These are phyloP conservation scores for Meganola albula DNA, from an alignment of 2,888 invertebrate species.

Conservation along the genomic window DNA sequence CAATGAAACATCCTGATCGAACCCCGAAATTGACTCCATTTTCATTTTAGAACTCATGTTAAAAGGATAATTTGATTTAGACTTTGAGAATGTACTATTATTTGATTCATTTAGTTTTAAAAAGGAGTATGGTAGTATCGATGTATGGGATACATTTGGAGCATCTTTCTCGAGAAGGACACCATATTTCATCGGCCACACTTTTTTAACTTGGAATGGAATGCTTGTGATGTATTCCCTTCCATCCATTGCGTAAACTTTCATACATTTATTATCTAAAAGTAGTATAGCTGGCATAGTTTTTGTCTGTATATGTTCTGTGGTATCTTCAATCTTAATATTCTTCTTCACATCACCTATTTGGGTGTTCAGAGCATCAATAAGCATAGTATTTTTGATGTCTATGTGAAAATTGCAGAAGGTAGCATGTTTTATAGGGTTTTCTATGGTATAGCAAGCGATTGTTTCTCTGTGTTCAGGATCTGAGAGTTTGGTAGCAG, in stretches of 20 bases:
- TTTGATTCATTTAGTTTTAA: slow-evolving; percentile 58
- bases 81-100: slow-evolving; percentile 53
- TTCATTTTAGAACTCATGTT: slow-evolving; percentile 61
- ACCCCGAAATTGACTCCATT: slow-evolving; percentile 54
- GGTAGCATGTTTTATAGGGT: slow-evolving; percentile 88
- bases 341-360: slow-evolving; percentile 69
- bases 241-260: slow-evolving; percentile 87
- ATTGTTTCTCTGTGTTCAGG: slow-evolving; percentile 77
- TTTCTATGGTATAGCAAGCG: slow-evolving; percentile 88
- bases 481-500: slow-evolving; percentile 65
- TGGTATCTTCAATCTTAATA: slow-evolving; percentile 67
- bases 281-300: slow-evolving; percentile 83
- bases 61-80: slow-evolving; percentile 41
- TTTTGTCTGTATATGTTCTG: slow-evolving; percentile 70
- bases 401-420: slow-evolving; percentile 81
- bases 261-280: slow-evolving; percentile 85
- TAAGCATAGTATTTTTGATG: slow-evolving; percentile 74
- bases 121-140: slow-evolving; percentile 51
- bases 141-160: slow-evolving; percentile 47
- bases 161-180: slow-evolving; percentile 87
- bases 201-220: slow-evolving; percentile 87
- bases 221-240: slow-evolving; percentile 89
- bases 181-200: slow-evolving; percentile 92
- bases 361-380: slow-evolving; percentile 69
- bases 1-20: slow-evolving; percentile 74